phyloP scores from a whole-genome alignment of 2,888 invertebrate species.

The Aleiodes leptofemur region DNA sequence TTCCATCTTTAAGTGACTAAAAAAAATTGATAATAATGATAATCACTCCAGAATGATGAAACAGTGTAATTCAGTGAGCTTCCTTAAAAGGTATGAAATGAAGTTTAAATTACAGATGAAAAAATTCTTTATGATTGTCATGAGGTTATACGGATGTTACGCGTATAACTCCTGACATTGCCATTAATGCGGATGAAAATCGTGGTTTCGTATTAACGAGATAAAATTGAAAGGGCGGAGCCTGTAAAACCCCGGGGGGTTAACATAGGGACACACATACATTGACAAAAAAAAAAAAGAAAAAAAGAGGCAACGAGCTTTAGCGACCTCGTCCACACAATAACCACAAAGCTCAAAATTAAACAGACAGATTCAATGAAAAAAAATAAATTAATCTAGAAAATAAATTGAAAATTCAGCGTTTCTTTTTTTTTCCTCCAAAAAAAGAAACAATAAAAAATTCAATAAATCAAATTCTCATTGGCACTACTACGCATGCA shows the following conservation, averaged over 20 bases:
- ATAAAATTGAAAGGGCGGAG: conserved; percentile 61
- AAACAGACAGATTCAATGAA: background rate
- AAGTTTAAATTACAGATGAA: background rate
- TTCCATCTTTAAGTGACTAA: background rate
- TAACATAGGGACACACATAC: conserved; percentile 14
- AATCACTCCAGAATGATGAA: too few relatives aligned
- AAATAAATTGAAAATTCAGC: background rate
- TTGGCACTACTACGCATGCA: conserved; percentile 29
- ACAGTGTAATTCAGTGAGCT: too few relatives aligned
- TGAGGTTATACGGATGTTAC: conserved; percentile 25
- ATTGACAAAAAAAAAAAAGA: background rate
- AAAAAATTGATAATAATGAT: conserved; percentile 1
- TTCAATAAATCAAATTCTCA: conserved; percentile 9
- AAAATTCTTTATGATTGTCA: background rate
- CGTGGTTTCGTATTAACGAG: conserved; percentile 61
- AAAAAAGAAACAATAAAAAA: background rate
- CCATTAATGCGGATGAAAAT: conserved; percentile 60
- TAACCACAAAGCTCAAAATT: conserved; percentile 6
- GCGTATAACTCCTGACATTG: conserved; percentile 57
- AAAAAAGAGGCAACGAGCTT: background rate
- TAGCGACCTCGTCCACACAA: conserved; percentile 27
- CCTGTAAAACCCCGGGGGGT: conserved; percentile 4
- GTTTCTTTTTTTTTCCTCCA: background rate
- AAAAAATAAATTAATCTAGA: background rate
- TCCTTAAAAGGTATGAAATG: conserved; percentile 1